phyloP scores from a whole-genome alignment of 1,140 invertebrate genomes.

The Microplitis demolitor region DNA sequence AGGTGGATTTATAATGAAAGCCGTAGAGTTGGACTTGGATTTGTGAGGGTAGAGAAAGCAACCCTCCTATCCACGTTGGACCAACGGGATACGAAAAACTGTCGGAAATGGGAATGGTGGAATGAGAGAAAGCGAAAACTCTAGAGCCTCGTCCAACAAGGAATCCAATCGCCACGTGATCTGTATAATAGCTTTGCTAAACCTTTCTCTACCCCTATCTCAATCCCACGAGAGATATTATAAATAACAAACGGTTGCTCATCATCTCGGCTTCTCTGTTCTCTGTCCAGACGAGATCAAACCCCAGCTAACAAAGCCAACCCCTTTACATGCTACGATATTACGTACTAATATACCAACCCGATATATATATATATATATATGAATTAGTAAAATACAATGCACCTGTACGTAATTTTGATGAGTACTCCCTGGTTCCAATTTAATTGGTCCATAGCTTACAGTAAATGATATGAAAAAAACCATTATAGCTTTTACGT shows the following conservation, averaged over 20 bases:
- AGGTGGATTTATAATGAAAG: conserved; percentile 62
- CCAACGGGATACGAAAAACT: conserved; percentile 17
- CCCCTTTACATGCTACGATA: neutral
- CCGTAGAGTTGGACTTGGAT: conserved; percentile 56
- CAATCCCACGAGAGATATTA: conserved; percentile 51
- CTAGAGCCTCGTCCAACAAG: conserved; percentile 37
- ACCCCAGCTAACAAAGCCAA: conserved; percentile 2
- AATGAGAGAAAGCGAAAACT: conserved; percentile 17
- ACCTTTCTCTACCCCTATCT: conserved; percentile 37
- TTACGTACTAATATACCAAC: neutral
- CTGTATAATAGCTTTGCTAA: conserved; percentile 55
- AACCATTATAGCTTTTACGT: no score
- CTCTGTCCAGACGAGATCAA: neutral
- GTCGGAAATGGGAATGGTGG: conserved; percentile 25
- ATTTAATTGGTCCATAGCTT: neutral
- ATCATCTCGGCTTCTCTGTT: conserved; percentile 38
- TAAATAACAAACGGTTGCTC: conserved; percentile 50
- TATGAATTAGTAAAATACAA: conserved; percentile 1
- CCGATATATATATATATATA: conserved; percentile 16
- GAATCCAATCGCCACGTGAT: conserved; percentile 60
- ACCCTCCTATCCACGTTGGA: conserved; percentile 26
- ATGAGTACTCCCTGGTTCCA: neutral
- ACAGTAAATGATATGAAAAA: no score
- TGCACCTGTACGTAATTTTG: conserved; percentile 15
- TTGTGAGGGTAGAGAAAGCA: conserved; percentile 50